Conservation (phyloP, 2,797 vertebrate species). For the Anguilla pacifica region DNA sequence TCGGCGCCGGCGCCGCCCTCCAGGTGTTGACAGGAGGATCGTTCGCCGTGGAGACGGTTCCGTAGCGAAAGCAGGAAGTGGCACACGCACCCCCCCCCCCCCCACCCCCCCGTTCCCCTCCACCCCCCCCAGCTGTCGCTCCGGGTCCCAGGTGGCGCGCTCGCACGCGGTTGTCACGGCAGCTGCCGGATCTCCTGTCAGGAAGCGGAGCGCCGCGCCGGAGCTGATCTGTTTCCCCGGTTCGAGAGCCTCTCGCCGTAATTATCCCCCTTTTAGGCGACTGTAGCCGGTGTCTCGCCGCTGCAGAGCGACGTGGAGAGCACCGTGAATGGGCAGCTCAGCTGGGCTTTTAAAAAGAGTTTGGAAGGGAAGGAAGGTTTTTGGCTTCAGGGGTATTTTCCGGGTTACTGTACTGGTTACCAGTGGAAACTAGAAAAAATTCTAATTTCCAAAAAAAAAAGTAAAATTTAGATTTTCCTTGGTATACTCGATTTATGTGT, state of each 20-base stretch:
- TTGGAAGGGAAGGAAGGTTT: background rate
- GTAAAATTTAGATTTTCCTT: background rate
- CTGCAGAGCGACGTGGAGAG: background rate
- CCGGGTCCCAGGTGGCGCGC: background rate
- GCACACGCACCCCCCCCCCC: background rate
- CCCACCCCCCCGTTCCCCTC: no score
- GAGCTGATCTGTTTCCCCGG: background rate
- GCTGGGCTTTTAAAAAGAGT: background rate
- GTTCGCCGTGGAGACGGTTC: background rate
- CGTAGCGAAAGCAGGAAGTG: background rate
- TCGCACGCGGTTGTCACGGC: background rate
- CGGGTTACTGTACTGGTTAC: background rate
- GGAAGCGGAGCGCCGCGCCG: background rate
- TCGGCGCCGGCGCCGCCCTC: background rate
- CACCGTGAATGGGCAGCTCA: background rate
- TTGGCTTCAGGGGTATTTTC: background rate
- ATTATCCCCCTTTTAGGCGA: constrained; percentile 2
- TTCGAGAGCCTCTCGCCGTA: background rate
- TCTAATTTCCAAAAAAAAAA: no score
- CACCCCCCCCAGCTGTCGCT: background rate
- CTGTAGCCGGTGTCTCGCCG: background rate
- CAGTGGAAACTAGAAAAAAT: background rate
- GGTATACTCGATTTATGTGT: background rate
- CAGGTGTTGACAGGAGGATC: background rate
- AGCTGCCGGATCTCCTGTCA: background rate